These are phyloP conservation scores for Dexiosoma caninum DNA, from an alignment of 2,888 invertebrate genomes.

Conservation along the genomic window DNA sequence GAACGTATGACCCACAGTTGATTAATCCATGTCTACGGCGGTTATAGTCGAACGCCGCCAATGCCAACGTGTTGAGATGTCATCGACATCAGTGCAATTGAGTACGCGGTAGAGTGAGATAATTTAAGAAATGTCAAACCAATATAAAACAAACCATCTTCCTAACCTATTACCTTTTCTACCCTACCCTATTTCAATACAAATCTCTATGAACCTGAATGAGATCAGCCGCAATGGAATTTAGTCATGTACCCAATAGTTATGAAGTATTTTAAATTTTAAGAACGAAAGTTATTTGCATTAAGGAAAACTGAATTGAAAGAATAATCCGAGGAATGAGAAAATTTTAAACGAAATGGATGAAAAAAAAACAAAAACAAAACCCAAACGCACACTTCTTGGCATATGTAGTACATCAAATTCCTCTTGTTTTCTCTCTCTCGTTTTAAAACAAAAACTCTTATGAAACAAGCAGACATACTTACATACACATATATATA, in stretches of 20 bases:
- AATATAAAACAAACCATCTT: neutral
- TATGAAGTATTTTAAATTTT: constrained; percentile 32
- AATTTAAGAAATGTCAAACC: constrained; percentile 6
- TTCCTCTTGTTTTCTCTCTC: no score
- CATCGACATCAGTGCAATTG: constrained; percentile 74
- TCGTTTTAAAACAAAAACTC: neutral
- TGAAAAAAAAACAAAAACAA: neutral
- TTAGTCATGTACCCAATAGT: constrained; percentile 41
- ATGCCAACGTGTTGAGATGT: constrained; percentile 75
- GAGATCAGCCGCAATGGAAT: constrained; percentile 59
- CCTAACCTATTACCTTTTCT: neutral
- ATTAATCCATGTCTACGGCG: constrained; percentile 76
- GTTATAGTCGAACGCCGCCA: constrained; percentile 75
- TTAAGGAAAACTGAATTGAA: neutral
- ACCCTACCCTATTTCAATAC: neutral
- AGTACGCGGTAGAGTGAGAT: constrained; percentile 66
- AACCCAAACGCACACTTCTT: constrained; percentile 45
- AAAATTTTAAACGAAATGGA: neutral
- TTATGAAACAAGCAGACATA: no score
- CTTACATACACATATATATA: no score
- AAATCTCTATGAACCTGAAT: constrained; percentile 20
- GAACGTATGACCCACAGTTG: constrained; percentile 87
- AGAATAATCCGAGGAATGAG: neutral
- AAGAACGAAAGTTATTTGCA: neutral
- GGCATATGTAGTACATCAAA: constrained; percentile 1